A percentile compares a stretch with the other conserved stretches of the same genome.
Evolutionary conservation across 2,888 invertebrate species (phyloP).

Genomic region (Trilocha varians): DNA sequence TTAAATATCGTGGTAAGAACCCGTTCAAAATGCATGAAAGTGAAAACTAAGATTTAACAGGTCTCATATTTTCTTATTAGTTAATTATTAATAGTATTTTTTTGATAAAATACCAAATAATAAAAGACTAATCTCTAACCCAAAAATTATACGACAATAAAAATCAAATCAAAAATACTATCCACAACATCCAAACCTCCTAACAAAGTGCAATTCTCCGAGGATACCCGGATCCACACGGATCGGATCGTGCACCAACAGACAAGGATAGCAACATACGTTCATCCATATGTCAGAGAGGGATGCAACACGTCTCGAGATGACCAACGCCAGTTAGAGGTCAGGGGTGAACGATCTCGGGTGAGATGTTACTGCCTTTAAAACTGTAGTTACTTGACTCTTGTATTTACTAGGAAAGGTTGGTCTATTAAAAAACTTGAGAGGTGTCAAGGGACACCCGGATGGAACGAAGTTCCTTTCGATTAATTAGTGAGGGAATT

Average conservation of each 20-base stretch:
- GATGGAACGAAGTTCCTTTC: too few species aligned
- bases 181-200: conserved; percentile 31
- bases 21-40: too few species aligned
- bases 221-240: conserved; percentile 65
- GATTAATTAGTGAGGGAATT: too few species aligned
- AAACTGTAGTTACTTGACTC: background rate
- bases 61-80: too few species aligned
- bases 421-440: background rate
- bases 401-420: background rate
- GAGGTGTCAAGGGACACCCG: too few species aligned
- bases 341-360: conserved; percentile 70
- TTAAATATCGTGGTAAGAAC: too few species aligned
- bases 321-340: conserved; percentile 67
- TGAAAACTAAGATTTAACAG: too few species aligned
- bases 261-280: conserved; percentile 28
- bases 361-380: conserved; percentile 25
- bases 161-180: conserved; percentile 1
- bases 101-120: too few species aligned
- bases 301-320: conserved; percentile 46
- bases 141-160: too few species aligned
- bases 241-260: conserved; percentile 57
- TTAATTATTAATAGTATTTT: too few species aligned
- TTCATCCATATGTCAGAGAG: conserved; percentile 16
- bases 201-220: conserved; percentile 59
- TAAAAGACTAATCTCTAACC: too few species aligned